A percentile compares a stretch with the other conserved stretches of the same genome.
phyloP scores from a whole-genome alignment of 2,888 invertebrate genomes.

The Mythimna impura region DNA sequence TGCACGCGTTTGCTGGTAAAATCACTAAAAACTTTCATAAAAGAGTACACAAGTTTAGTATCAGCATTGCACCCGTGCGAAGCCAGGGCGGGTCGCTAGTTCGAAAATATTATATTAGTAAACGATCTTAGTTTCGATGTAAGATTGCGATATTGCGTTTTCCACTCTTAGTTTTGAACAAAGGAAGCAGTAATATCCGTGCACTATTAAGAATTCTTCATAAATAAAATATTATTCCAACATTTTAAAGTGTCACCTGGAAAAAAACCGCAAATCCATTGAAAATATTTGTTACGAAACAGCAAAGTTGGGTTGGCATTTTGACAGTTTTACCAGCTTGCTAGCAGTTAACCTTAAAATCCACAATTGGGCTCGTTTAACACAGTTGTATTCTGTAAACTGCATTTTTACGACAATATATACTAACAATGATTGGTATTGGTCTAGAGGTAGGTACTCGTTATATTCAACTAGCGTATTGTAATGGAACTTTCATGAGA shows the following conservation, averaged over 20 bases:
- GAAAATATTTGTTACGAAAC: conserved; percentile 38
- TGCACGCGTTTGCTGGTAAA: no score
- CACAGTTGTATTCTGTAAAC: neutral
- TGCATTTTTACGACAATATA: conserved; percentile 2
- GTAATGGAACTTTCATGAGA: neutral
- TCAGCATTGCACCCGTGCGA: no score
- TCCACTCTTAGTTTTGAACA: neutral
- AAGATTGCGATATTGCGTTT: conserved; percentile 6
- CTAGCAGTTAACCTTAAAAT: conserved; percentile 33
- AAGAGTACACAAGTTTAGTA: no score
- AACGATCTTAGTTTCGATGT: conserved; percentile 14
- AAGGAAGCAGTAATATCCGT: neutral
- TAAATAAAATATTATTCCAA: conserved; percentile 35
- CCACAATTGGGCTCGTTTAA: conserved; percentile 9
- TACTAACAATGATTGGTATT: conserved; percentile 10
- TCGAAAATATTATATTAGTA: conserved; percentile 23
- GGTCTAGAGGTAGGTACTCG: neutral
- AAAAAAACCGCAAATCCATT: conserved; percentile 29
- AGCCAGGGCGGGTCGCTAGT: no score
- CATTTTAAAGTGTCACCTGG: conserved; percentile 45
- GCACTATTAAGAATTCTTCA: neutral
- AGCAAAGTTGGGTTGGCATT: conserved; percentile 36
- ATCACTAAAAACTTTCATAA: no score
- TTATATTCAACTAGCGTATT: neutral
- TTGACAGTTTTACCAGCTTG: conserved; percentile 47